Base-by-base conservation (phyloP, 2,113 vertebrate genomes). In the Motacilla tschutschensis region DNA sequence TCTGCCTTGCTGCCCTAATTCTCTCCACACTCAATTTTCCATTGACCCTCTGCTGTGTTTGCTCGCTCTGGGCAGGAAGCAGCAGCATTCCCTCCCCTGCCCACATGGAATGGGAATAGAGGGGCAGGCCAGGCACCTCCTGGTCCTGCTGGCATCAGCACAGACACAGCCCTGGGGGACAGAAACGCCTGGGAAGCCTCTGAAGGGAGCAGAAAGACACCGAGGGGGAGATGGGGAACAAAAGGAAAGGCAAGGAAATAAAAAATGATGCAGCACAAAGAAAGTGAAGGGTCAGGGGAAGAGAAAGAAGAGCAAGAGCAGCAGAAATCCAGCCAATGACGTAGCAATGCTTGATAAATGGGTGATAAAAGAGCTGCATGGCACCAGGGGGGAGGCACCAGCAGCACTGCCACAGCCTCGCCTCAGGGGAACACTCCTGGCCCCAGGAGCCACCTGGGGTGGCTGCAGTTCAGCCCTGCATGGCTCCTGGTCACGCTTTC, bases 1-100 rank as follows among this genome's bases (percentile, higher is more conserved):
- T 78, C 78, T 70, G 79, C 85, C 88, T 94, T 83, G 83, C 89
- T 91, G 90, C 90, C 92, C 77, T 91, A 73, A 91, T 95, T 92
- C 89, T 94, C 69, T 87, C 91, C 3, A 0, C 74, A 90, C 90
- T 95, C 93, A 89, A 91, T 95, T 92, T 81, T 89, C 84, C 19
- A 3, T 35, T 79, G 91, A 89, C 84, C 90, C 74, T 59, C 13
- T 64, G 79, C 67, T 26, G 64, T 1, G 0, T 85, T 65, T 31
- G 46, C 62, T 59, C 8, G 12, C 69, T 64, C 47, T 15, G 66
- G 57, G 83, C 62, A 67, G 88, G 78, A 28, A 8, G 62, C 40
- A 59, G 29, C 51, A 58, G 55, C 19, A 4, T 43, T 51, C 31
- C 11, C 66, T 74, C 71, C 17, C 40, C 65, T 24, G 50, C 79